phyloP scores from a whole-genome alignment of 2,113 vertebrate species.

The Erythrolamprus reginae region DNA sequence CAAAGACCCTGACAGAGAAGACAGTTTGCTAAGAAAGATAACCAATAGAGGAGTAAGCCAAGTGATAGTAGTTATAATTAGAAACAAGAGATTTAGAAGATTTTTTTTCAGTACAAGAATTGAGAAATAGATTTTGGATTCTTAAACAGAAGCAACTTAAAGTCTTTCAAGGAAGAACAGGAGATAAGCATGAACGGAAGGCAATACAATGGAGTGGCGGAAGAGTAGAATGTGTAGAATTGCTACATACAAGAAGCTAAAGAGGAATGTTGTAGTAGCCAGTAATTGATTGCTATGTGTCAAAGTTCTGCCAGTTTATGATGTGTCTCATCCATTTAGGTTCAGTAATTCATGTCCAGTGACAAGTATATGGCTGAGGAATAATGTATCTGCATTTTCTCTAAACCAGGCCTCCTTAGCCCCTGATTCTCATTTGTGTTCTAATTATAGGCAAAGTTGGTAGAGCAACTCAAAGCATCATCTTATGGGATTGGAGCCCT shows the following conservation, averaged over 20 bases:
- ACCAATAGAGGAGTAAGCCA: neutral
- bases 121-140: neutral
- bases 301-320: neutral
- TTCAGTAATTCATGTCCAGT: neutral
- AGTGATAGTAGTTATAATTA: neutral
- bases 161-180: neutral
- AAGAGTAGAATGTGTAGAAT: neutral
- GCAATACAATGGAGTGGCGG: neutral
- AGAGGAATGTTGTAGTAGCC: neutral
- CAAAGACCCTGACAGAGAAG: neutral
- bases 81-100: neutral
- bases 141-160: neutral
- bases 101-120: neutral
- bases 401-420: neutral
- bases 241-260: neutral
- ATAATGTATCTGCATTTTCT: neutral
- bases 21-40: neutral
- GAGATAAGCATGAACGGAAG: neutral
- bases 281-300: neutral
- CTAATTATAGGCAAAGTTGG: neutral
- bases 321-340: neutral
- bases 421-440: neutral
- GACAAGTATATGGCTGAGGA: neutral
- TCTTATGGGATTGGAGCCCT: neutral
- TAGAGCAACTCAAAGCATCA: neutral